Base-by-base conservation (phyloP, 2,888 invertebrate species). In the Eueremaeus valkanovi region DNA sequence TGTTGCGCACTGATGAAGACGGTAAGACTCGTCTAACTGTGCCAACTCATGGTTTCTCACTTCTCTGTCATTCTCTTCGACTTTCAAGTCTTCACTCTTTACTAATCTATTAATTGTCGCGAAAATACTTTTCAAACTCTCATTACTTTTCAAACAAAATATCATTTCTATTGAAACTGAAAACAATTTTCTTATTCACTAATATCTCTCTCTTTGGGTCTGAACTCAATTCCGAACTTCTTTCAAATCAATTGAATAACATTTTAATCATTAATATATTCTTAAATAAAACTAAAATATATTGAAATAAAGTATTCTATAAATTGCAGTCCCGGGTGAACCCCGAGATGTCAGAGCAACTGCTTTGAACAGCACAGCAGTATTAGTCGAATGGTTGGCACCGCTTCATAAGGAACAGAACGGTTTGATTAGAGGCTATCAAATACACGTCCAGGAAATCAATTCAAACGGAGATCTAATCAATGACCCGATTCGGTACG, bases 1-100 rank as follows among this genome's bases (percentile, higher is more conserved):
- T 90, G 82, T 91, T 95, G 82, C 91, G 91, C 87, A 97, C 97
- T 80, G 92, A 93, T 84, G 97, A 97, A 91, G 96, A 95, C 90
- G 97, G 98, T 98, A 95, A 90, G 95, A 49, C 11, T 31, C 16
- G 31, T 18, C 61, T 3, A 8, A 3, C 9, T 61, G 61, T 31
- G 31, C 18, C 61, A 61, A 24, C 33, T 61, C 70, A 27, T 36
- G 27, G 49, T 33, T 27, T 70, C 70, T 70, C 33, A 9, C 70
- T 70, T 31, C 70, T 33, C 61, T n/a, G 49, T 49, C 49, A 49
- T 49, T 49, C 49, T 45, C 45, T 45, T 45, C 45, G 61, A 3
- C 27, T 29, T 29, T 29, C 6, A 61, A 61, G 3, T 13, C 42
- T 49, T 72, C 18, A 3, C 21, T 45, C 0, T 3, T 21, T 33